These are phyloP conservation scores for Nomia melanderi DNA, from an alignment of 1,140 invertebrate species.

Conservation along the genomic window DNA sequence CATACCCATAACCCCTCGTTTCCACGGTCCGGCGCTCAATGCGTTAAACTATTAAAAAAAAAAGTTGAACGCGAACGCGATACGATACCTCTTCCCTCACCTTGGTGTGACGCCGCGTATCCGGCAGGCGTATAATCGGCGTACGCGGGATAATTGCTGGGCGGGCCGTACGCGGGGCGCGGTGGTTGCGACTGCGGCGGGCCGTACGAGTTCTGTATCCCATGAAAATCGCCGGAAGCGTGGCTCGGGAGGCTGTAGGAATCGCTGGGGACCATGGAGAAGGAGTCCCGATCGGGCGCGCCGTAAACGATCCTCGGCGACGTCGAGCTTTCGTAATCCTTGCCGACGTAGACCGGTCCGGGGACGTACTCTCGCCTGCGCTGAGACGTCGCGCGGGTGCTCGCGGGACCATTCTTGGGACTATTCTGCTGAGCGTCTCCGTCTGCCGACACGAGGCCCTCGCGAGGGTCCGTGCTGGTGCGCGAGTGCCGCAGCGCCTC, in stretches of 20 bases:
- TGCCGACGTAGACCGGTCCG: conserved; percentile 66
- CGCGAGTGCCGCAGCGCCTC: conserved; percentile 79
- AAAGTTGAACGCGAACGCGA: conserved; percentile 13
- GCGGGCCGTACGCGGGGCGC: conserved; percentile 79
- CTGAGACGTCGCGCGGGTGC: conserved; percentile 53
- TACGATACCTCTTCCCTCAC: conserved; percentile 71
- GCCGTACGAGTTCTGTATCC: conserved; percentile 55
- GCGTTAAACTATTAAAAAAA: too few species aligned
- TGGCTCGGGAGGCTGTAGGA: conserved; percentile 64
- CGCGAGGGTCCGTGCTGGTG: conserved; percentile 71
- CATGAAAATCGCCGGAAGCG: conserved; percentile 40
- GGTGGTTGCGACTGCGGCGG: conserved; percentile 53
- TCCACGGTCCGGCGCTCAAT: too few species aligned
- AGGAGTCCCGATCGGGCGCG: conserved; percentile 2
- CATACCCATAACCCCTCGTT: too few species aligned
- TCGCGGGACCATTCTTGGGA: too few species aligned
- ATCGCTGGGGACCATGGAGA: conserved; percentile 49
- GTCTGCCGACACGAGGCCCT: conserved; percentile 54
- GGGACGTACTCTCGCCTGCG: conserved; percentile 69
- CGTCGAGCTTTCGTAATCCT: conserved; percentile 41
- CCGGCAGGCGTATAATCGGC: background rate
- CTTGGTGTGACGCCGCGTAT: conserved; percentile 70
- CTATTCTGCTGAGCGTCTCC: conserved; percentile 45
- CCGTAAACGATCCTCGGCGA: conserved; percentile 47
- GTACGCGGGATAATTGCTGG: conserved; percentile 59